These are phyloP conservation scores for Panagrolaimus sp. DNA, from an alignment of 1,140 invertebrate species.

Conservation along the genomic window DNA sequence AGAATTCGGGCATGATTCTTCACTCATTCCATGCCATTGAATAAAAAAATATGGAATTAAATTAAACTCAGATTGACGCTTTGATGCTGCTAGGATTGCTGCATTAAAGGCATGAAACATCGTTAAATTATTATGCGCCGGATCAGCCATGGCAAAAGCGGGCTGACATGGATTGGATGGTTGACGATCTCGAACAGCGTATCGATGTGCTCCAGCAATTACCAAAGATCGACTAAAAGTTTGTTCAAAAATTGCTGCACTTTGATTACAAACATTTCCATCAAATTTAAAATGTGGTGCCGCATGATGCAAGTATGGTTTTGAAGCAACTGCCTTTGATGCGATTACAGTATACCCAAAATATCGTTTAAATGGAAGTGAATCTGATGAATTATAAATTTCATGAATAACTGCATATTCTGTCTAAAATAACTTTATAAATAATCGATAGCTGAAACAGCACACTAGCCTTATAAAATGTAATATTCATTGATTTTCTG, in stretches of 20 bases:
- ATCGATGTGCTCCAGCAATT: constrained; percentile 36
- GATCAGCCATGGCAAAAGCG: constrained; percentile 30
- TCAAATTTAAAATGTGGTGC: constrained; percentile 41
- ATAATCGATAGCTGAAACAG: background rate
- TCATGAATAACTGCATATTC: constrained; percentile 38
- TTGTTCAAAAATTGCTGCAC: constrained; percentile 35
- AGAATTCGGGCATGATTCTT: constrained; percentile 26
- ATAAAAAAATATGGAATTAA: constrained; percentile 19
- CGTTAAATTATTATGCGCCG: constrained; percentile 38
- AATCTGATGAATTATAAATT: background rate
- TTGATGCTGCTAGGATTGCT: constrained; percentile 23
- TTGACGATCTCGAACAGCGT: constrained; percentile 35
- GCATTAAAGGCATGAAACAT: constrained; percentile 42
- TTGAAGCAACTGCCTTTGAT: background rate
- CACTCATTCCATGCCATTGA: constrained; percentile 42
- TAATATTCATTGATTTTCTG: constrained; percentile 26
- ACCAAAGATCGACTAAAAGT: constrained; percentile 32
- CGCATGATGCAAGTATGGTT: constrained; percentile 36
- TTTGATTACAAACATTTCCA: constrained; percentile 38
- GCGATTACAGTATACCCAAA: constrained; percentile 37
- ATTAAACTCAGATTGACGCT: background rate
- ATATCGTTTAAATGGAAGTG: constrained; percentile 30
- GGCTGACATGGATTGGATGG: constrained; percentile 25
- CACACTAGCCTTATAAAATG: constrained; percentile 26
- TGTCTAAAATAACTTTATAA: constrained; percentile 15